Conservation (phyloP, 2,888 invertebrate species). For the Sesamia inferens region DNA sequence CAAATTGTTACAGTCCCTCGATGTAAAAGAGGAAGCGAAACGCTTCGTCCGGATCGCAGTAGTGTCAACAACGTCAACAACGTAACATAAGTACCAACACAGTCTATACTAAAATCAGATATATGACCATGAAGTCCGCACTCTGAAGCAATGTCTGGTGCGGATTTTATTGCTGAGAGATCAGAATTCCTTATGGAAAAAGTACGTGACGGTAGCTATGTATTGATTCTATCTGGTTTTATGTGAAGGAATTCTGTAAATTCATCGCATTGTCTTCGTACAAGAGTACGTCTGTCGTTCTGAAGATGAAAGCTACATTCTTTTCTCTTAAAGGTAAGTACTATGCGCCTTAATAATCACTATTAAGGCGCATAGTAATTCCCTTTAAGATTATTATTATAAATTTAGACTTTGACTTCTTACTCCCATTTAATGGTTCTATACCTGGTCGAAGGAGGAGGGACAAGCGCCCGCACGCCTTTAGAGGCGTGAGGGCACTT, state of each 20-base stretch:
- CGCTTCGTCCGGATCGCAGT: too few relatives aligned
- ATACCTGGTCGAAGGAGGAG: not conserved
- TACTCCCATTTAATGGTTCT: not conserved
- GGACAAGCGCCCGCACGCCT: too few relatives aligned
- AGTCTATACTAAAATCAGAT: slow-evolving; percentile 36
- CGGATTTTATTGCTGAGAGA: slow-evolving; percentile 54
- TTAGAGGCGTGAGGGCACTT: too few relatives aligned
- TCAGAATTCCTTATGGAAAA: slow-evolving; percentile 50
- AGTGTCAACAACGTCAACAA: too few relatives aligned
- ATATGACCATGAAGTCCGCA: slow-evolving; percentile 43
- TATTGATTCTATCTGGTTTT: slow-evolving; percentile 47
- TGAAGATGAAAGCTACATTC: slow-evolving; percentile 1
- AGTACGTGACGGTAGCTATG: slow-evolving; percentile 38
- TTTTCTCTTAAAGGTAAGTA: not conserved
- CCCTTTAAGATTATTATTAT: not conserved
- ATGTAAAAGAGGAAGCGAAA: too few relatives aligned
- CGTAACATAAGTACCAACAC: slow-evolving; percentile 17
- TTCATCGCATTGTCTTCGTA: slow-evolving; percentile 46
- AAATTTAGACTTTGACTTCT: not conserved
- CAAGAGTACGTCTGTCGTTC: slow-evolving; percentile 9
- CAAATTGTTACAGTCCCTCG: too few relatives aligned
- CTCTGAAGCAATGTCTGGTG: slow-evolving; percentile 45
- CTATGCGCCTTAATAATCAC: not conserved
- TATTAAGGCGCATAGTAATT: not conserved
- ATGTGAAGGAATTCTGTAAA: slow-evolving; percentile 48